phyloP scores from a whole-genome alignment of 2,888 invertebrate genomes.

The Drosophila algonquin region DNA sequence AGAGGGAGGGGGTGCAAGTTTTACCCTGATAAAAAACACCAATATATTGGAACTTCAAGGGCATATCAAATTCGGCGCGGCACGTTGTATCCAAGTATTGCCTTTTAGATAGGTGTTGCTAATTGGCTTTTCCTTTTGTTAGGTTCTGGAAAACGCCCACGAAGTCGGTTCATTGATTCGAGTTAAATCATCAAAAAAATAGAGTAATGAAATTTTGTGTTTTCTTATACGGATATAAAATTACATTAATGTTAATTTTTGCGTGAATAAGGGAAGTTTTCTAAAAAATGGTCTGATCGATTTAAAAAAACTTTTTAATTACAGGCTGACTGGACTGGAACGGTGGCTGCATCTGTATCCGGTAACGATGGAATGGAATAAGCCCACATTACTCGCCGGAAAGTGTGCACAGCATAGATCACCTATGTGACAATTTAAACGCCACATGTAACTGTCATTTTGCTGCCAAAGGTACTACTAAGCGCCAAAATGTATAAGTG shows the following conservation, averaged over 20 bases:
- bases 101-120: not conserved
- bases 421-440: not conserved
- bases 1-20: no score
- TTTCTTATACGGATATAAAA: no score
- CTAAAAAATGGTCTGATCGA: not conserved
- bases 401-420: not conserved
- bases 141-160: not conserved
- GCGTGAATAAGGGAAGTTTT: not conserved
- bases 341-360: not conserved
- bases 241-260: no score
- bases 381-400: not conserved
- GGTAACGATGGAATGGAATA: not conserved
- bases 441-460: not conserved
- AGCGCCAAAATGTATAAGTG: not conserved
- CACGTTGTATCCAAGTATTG: not conserved
- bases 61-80: no score
- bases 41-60: no score
- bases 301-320: not conserved
- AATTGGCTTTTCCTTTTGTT: not conserved
- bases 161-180: not conserved
- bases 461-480: not conserved
- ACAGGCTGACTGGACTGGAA: not conserved
- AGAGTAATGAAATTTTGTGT: no score
- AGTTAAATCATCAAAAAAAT: not conserved
- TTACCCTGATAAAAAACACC: no score